Base-by-base conservation (phyloP, 2,888 invertebrate genomes). In the Sipha maydis region DNA sequence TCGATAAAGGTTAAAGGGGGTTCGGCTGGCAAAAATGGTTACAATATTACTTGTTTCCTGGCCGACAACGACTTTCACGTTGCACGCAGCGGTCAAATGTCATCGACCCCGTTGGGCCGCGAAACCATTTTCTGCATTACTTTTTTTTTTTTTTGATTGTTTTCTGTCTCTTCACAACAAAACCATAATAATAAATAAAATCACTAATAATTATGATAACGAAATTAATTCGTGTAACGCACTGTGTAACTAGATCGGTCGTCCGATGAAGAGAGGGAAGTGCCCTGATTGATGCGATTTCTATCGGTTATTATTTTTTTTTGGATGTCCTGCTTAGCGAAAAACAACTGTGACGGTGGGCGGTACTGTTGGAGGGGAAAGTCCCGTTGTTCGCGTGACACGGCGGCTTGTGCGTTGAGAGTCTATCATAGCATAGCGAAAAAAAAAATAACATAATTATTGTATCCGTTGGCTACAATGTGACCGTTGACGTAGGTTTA, bases 391-490 rank as follows among this genome's bases (percentile, higher is more conserved):
- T 85, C 31, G 69, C 77, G 77, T 41, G 31, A 69, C 28, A 21
- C 48, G 25, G 71, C 69, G 82, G 31, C 21, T 4, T 9, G 82
- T 79, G 31, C 8, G 54, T 0, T 21, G 78, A 28, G n/a, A 56
- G n/a, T 61, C 25, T 19, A 83, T 34, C 75, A 75, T 61, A 56
- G 61, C 76, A 61, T 76, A 83, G 73, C 7, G 71, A 38, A 48
- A 73, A 8, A 54, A 83, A 54, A n/a, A 56, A n/a, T 21, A 17
- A 75, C 85, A 85, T 85, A 85, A 85, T 85, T 85, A 85, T 85
- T 78, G 85, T 85, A 85, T 69, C n/a, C 54, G 85, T 78, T 85
- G 85, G 85, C 69, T 69, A 78, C 78, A 85, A 67, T 85, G 85
- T 78, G 75, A 48, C 83, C 71, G 56, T 11, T 31, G 34, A 31